Conservation (phyloP, 2,113 vertebrate species). For the Melanostigma gelatinosum region DNA sequence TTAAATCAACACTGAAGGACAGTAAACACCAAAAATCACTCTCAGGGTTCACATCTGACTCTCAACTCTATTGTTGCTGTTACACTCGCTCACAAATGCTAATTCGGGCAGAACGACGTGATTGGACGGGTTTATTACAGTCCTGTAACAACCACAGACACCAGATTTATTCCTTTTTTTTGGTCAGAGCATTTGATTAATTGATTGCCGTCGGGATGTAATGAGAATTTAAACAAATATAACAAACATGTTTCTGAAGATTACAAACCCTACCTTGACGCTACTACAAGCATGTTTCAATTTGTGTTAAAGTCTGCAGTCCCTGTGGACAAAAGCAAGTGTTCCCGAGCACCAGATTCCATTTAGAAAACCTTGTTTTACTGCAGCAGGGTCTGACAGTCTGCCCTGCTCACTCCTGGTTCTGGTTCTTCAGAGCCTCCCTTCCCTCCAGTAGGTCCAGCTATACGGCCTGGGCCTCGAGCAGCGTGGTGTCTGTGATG, state of each 20-base stretch:
- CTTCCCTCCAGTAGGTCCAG: too few species aligned
- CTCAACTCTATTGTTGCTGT: neutral
- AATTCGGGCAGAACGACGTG: neutral
- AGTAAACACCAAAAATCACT: conserved; percentile 13
- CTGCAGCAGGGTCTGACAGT: neutral
- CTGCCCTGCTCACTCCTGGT: neutral
- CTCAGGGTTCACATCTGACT: neutral
- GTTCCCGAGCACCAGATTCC: too few species aligned
- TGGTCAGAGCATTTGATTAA: neutral
- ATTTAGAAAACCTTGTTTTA: too few species aligned
- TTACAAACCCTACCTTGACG: neutral
- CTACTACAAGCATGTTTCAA: neutral
- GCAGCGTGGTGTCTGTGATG: too few species aligned
- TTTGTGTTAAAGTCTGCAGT: neutral
- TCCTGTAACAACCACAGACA: neutral
- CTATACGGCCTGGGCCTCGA: too few species aligned
- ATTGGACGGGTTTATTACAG: neutral
- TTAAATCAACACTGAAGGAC: conserved; percentile 28
- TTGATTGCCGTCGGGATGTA: neutral
- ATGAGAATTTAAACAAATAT: neutral
- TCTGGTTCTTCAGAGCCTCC: too few species aligned
- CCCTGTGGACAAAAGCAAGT: too few species aligned
- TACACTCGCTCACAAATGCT: conserved; percentile 6
- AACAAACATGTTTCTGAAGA: neutral
- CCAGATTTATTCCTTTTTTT: neutral